Base-by-base conservation (phyloP, 2,797 vertebrate species). In the Darevskia mixta region DNA sequence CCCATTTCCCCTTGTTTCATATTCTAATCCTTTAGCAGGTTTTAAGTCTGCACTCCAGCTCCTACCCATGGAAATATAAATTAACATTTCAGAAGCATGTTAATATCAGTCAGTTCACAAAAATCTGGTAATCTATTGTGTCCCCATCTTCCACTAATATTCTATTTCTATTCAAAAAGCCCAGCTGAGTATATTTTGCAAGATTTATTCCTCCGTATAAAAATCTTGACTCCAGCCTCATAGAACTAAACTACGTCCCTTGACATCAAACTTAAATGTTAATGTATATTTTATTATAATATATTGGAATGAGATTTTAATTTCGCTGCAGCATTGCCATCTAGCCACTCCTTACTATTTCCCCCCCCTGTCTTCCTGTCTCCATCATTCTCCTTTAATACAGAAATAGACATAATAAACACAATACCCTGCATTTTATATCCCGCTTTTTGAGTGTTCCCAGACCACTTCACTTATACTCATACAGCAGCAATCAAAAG, bases 201-300 rank as follows among this genome's bases (percentile, higher is more conserved):
- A 83, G 67, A 91, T 61, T 80, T 91, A 88, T 41, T 61, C 58
- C 84, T 87, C 15, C 72, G 43, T 55, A 87, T 76, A 75, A 91
- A 83, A 91, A 90, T 67, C 61, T 76, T 86, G 55, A 64, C 49
- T 49, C 45, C 72, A 18, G 23, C 55, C 29, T 86, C 45, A 61
- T 27, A 77, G n/a, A 79, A 61, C 23, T 35, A 86, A 27, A 88
- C 3, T 61, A 43, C 64, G 61, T 2, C 11, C 81, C 75, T 84
- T n/a, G 38, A 90, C 35, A 82, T 79, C 29, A 58, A 87, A 82
- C 61, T 88, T 77, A 87, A 58, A 75, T 32, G 45, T 72, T 58
- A 90, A 87, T 87, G 83, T 0, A 83, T 72, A 0, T 87, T 81
- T 71, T 55, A 86, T 23, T 0, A 0, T 17, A 64, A 55, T 58